Evolutionary conservation across 2,113 vertebrate species (phyloP).

Genomic region (Heteronetta atricapilla): DNA sequence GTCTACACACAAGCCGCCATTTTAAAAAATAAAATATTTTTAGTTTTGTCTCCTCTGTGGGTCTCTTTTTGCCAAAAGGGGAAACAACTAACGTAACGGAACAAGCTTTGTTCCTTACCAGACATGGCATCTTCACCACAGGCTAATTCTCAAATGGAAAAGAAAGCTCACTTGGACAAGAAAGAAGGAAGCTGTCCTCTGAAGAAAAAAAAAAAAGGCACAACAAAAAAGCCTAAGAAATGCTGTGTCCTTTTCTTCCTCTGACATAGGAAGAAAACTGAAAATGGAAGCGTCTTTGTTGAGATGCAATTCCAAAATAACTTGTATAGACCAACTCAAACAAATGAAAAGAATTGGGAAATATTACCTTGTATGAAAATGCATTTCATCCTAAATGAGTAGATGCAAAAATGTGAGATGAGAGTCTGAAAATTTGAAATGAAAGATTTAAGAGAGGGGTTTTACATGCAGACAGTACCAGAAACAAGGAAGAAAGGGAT

Average conservation of each 20-base stretch:
- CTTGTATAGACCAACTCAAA: neutral
- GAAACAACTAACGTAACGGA: neutral
- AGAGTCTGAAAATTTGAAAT: neutral
- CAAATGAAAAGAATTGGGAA: neutral
- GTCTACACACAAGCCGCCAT: fast-evolving
- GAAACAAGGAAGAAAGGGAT: neutral
- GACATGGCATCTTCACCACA: neutral
- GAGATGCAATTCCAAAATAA: neutral
- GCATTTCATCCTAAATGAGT: neutral
- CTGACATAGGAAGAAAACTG: neutral
- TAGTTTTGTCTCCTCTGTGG: no score
- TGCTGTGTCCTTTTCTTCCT: neutral
- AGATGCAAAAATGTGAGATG: neutral
- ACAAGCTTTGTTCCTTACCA: neutral
- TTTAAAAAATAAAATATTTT: no score
- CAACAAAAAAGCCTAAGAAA: neutral
- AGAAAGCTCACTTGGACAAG: neutral
- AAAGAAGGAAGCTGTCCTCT: neutral
- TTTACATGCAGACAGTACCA: neutral
- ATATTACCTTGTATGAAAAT: neutral
- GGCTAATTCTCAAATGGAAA: neutral
- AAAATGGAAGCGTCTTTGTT: neutral
- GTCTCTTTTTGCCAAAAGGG: neutral
- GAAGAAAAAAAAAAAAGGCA: neutral
- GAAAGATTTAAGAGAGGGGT: neutral